Evolutionary conservation across 1,140 invertebrate genomes (phyloP), one percentile per base, ranked within the genome.

Genomic region (Hesperophylax magnus): DNA sequence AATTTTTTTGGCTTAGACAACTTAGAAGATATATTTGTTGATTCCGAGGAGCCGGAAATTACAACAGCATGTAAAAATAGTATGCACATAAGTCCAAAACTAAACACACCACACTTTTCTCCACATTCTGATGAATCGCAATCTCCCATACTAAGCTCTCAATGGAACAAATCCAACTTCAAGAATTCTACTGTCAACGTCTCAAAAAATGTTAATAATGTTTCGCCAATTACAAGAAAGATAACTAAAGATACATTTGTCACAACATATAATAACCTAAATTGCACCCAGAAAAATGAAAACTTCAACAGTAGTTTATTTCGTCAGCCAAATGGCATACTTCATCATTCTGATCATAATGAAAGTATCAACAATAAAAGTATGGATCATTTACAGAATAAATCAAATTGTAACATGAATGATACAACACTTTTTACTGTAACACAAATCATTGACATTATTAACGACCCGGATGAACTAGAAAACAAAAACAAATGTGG

Each of bases 11-110:
- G 88, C 18, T 81, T 90, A 52, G 86, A 87, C 39, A 87, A 86
- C 79, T 84, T 90, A 54, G 88, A 89, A 54, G 89, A 90, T 78
- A 88, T 90, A 77, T 89, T 90, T 84, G 87, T 84, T 79, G 86
- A 87, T 76, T 60, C 81, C 39, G 82, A 84, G 18, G 69, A 82
- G 61, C 82, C 81, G 11, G 67, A 81, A 74, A 76, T 11, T 61
- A 47, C 58, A 24, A 54, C 17, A 31, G 22, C 53, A 24, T 72
- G 24, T 17, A 72, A 54, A 52, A 53, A 72, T 53, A 54, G 17
- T 27, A n/a, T 17, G 5, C 17, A 67, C 17, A 34, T 18, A 39
- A 63, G 20, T 77, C 58, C 20, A 5, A 27, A 76, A n/a, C 14
- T 0, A 15, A 76, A 76, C 52, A 69, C 34, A 72, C 54, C 39